Evolutionary conservation across 2,797 vertebrate genomes (phyloP).

Genomic region (Brotula barbata): DNA sequence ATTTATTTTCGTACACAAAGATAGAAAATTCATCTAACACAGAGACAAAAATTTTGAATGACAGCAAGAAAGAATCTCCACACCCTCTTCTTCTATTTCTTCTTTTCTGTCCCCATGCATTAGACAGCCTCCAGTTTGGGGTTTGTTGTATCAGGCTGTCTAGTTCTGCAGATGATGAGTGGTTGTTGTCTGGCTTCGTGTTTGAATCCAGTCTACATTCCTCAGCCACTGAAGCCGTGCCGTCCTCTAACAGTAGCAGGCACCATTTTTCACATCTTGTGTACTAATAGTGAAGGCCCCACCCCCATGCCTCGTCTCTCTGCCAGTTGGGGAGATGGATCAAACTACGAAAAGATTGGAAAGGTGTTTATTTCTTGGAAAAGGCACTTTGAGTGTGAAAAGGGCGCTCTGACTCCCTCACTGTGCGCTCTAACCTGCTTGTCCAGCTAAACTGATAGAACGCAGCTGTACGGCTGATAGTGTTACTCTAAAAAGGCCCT

Average conservation of each 20-base stretch:
- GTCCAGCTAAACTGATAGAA: slow-evolving; percentile 41
- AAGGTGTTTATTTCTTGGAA: slow-evolving; percentile 63
- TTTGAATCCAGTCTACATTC: slow-evolving; percentile 41
- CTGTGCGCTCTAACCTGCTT: too few species aligned
- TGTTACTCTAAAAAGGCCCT: slow-evolving; percentile 32
- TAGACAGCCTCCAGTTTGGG: background rate
- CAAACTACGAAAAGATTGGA: slow-evolving; percentile 16
- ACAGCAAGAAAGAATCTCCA: too few species aligned
- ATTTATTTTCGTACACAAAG: too few species aligned
- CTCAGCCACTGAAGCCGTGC: slow-evolving; percentile 4
- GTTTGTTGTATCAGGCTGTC: slow-evolving; percentile 7
- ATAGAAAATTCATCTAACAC: too few species aligned
- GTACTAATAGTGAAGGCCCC: slow-evolving; percentile 38
- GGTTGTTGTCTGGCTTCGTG: slow-evolving; percentile 28
- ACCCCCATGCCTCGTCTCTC: slow-evolving; percentile 9
- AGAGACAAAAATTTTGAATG: too few species aligned
- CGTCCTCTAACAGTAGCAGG: slow-evolving; percentile 37
- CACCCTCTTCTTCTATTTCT: too few species aligned
- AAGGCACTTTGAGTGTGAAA: too few species aligned
- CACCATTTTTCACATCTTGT: slow-evolving; percentile 50
- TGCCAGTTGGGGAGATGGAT: background rate
- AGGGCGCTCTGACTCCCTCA: slow-evolving; percentile 42
- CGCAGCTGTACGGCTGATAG: slow-evolving; percentile 60
- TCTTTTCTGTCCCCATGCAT: slow-evolving; percentile 8
- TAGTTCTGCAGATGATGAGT: slow-evolving; percentile 15